Evolutionary conservation across 1,140 invertebrate species (phyloP).

Genomic region (Akabosia matsudoensis): DNA sequence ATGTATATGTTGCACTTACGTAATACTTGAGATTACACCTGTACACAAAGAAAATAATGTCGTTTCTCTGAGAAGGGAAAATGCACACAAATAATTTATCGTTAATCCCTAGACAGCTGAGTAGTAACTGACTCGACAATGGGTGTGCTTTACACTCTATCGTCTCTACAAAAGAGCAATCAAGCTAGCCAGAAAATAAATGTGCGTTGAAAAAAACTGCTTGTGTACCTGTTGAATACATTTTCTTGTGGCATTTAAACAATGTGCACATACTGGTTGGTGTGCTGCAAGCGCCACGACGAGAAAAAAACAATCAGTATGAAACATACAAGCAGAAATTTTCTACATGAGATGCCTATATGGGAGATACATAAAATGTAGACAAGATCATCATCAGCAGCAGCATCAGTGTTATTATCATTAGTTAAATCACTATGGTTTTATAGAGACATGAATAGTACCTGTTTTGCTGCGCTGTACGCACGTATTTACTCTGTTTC

Average conservation of each 20-base stretch:
- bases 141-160: neutral
- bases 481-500: neutral
- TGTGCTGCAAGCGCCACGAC: neutral
- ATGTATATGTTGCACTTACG: neutral
- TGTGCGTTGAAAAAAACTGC: neutral
- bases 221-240: neutral
- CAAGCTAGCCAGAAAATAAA: neutral
- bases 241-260: neutral
- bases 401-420: neutral
- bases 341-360: neutral
- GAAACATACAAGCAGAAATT: neutral
- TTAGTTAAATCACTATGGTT: neutral
- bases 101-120: constrained; percentile 13
- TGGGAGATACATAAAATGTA: neutral
- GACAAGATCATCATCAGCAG: neutral
- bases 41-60: neutral
- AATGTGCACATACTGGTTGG: neutral
- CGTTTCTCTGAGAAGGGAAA: neutral
- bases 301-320: too few species aligned
- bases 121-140: constrained; percentile 3
- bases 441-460: neutral
- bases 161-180: neutral
- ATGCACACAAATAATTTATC: constrained; percentile 9
- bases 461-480: neutral
- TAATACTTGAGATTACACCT: neutral